Base-by-base conservation (phyloP, 2,888 invertebrate species). In the Pterostichus niger region DNA sequence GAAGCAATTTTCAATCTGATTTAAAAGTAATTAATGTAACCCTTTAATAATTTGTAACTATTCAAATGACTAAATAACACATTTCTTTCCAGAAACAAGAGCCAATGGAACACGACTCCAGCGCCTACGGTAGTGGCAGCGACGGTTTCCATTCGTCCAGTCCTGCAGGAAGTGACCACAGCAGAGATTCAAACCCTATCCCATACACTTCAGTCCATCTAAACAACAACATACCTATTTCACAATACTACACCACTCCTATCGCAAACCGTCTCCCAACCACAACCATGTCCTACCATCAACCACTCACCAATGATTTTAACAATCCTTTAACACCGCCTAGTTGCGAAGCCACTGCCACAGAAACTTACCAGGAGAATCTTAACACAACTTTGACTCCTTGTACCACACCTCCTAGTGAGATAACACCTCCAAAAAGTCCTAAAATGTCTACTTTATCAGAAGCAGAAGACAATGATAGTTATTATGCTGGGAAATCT, bases 101-200 rank as follows among this genome's bases (percentile, higher is more conserved):
- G 88, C 89, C 89, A 0, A 86, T 88, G 84, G 90, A 91, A 9
- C 87, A 87, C 40, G 89, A 89, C 88, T 93, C 93, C 84, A 93
- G 93, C 85, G 92, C 92, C 0, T 92, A 93, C 83, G 91, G 92
- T 6, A 93, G 93, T 86, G 93, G 92, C 86, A 92, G 92, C n/a
- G 93, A 93, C 85, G 91, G 91, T 2, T 92, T 92, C 86, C 92
- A 92, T 85, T 93, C 93, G 84, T 92, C 92, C 0, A 93, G 93
- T 0, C 93, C 93, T 0, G 92, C 92, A 1, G 92, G 92, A 9
- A 92, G 93, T 78, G 91, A 40, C 40, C 40, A 91, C 85, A 88
- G 89, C 84, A 83, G 54, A 0, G 85, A 81, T 44, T 84, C 84
- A 10, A 84, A 78, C 40, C 85, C 84, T 52, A 76, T 82, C 15